phyloP scores from a whole-genome alignment of 2,113 vertebrate genomes.

The Psephotus haematonotus region DNA sequence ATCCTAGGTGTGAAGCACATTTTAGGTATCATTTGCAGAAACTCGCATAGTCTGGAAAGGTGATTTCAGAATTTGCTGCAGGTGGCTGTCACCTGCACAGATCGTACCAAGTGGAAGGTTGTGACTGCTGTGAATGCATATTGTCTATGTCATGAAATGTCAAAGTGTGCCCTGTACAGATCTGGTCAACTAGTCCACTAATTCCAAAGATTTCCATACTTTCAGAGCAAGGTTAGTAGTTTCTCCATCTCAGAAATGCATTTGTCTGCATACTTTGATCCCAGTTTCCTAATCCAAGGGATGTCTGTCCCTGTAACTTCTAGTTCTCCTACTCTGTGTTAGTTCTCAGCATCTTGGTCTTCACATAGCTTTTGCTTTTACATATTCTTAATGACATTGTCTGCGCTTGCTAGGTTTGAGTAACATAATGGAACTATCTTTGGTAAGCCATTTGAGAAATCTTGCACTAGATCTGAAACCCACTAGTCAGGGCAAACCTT shows the following conservation, averaged over 20 bases:
- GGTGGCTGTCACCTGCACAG: not conserved
- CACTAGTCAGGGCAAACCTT: not conserved
- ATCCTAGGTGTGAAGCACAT: not conserved
- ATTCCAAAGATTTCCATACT: not conserved
- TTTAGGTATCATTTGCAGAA: not conserved
- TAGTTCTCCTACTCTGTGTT: not conserved
- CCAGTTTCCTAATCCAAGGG: not conserved
- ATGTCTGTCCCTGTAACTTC: not conserved
- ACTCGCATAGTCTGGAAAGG: not conserved
- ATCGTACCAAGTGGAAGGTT: not conserved
- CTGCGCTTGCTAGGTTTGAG: not conserved
- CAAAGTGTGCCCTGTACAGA: not conserved
- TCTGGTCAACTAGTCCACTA: not conserved
- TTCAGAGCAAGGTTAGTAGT: not conserved
- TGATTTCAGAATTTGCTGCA: not conserved
- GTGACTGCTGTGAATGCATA: not conserved
- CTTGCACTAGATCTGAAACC: not conserved
- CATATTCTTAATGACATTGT: not conserved
- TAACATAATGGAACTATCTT: not conserved
- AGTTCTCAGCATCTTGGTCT: not conserved
- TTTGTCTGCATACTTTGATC: not conserved
- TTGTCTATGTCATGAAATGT: not conserved
- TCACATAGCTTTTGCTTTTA: not conserved
- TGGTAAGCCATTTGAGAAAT: not conserved
- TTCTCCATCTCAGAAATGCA: not conserved